These are phyloP conservation scores for Atherinomorus stipes DNA, from an alignment of 2,113 vertebrate species.

Conservation along the genomic window DNA sequence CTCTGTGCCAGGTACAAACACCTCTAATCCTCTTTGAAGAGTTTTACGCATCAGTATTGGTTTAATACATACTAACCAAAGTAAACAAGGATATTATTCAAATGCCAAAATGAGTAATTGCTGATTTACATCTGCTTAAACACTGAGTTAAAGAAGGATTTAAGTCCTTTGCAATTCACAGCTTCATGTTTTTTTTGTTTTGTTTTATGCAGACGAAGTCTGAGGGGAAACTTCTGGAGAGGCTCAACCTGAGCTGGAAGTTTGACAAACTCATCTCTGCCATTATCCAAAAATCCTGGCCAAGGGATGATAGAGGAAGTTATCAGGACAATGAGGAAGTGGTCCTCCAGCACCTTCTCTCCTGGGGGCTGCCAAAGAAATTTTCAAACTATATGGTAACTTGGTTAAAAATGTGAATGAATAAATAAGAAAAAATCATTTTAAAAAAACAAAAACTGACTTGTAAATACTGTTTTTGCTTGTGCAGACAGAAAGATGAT, in stretches of 20 bases:
- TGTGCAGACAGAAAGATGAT: conserved; percentile 78
- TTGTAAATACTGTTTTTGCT: conserved; percentile 57
- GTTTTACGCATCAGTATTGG: not conserved
- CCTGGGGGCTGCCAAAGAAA: conserved; percentile 82
- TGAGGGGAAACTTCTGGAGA: conserved; percentile 76
- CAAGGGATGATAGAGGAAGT: conserved; percentile 46
- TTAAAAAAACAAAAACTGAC: not conserved
- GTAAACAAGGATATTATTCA: not conserved
- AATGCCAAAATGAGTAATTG: not conserved
- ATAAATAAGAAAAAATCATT: not conserved
- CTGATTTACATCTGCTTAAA: not conserved
- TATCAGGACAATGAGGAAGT: conserved; percentile 56
- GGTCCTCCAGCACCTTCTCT: conserved; percentile 85
- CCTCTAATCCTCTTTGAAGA: not conserved
- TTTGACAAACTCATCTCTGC: conserved; percentile 88
- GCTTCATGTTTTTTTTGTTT: no score
- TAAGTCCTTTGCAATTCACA: not conserved
- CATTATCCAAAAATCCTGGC: conserved; percentile 90
- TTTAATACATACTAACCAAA: not conserved
- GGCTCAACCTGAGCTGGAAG: conserved; percentile 49
- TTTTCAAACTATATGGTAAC: conserved; percentile 87
- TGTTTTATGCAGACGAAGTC: conserved; percentile 70
- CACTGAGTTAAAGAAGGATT: no score
- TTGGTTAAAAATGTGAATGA: not conserved
- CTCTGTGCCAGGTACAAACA: conserved; percentile 87